Evolutionary conservation across 2,888 invertebrate species (phyloP).

Genomic region (Pterostichus niger): DNA sequence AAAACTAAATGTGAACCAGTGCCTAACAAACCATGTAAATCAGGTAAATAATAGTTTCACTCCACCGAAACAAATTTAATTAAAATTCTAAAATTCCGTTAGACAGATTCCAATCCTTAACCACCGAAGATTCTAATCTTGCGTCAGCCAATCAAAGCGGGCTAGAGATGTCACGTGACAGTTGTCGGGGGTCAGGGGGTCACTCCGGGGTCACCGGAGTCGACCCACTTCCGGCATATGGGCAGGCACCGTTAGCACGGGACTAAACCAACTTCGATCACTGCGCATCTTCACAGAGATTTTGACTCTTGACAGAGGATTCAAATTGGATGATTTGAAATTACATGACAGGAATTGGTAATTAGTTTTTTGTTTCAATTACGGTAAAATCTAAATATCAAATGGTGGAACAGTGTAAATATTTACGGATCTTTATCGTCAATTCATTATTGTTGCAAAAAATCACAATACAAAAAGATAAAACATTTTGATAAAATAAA

Average conservation of each 20-base stretch:
- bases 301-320: conserved; percentile 25
- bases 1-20: conserved; percentile 22
- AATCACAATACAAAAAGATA: too few relatives aligned
- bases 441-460: too few relatives aligned
- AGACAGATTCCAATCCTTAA: conserved; percentile 10
- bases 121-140: conserved; percentile 15
- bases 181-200: conserved; percentile 44
- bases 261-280: not conserved
- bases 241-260: conserved; percentile 46
- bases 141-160: conserved; percentile 3
- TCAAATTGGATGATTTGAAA: conserved; percentile 31
- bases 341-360: conserved; percentile 20
- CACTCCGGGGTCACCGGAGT: conserved; percentile 53
- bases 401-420: too few relatives aligned
- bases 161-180: conserved; percentile 42
- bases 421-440: too few relatives aligned
- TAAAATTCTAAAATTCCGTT: conserved; percentile 48
- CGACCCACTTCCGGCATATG: conserved; percentile 62
- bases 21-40: not conserved
- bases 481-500: too few relatives aligned
- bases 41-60: conserved; percentile 30
- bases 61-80: conserved; percentile 19
- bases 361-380: conserved; percentile 35
- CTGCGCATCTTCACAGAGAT: conserved; percentile 10
- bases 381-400: conserved; percentile 3